Conservation (phyloP, 1,140 invertebrate genomes). For the Popillia japonica region DNA sequence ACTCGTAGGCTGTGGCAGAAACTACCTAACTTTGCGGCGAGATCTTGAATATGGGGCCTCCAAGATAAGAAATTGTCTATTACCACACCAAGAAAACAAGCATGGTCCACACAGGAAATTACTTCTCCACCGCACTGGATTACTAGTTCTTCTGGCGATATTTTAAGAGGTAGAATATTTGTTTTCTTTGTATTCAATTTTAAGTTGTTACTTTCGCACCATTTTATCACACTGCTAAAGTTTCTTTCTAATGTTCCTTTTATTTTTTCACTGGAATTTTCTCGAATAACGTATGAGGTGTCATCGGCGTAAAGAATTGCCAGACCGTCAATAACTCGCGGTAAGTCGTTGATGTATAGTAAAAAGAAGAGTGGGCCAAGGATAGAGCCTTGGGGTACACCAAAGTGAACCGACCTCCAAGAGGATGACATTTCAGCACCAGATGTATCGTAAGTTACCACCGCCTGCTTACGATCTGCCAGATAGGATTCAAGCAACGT, state of each 20-base stretch:
- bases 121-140: background rate
- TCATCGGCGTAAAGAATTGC: background rate
- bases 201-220: conserved; percentile 2
- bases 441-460: too few species aligned
- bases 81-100: background rate
- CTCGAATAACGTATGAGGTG: background rate
- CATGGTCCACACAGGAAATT: background rate
- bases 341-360: background rate
- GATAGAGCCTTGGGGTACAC: too few species aligned
- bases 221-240: background rate
- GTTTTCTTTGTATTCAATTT: background rate
- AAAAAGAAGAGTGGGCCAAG: background rate
- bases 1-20: background rate
- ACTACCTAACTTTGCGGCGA: background rate
- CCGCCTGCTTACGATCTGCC: background rate
- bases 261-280: background rate
- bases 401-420: too few species aligned
- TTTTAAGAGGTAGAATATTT: background rate
- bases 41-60: background rate
- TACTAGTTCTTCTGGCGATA: background rate
- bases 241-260: background rate
- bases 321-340: too few species aligned
- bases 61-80: background rate
- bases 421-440: too few species aligned
- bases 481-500: background rate